These are phyloP conservation scores for Condylura cristata DNA, from an alignment of 2,113 vertebrate species.

Conservation along the genomic window DNA sequence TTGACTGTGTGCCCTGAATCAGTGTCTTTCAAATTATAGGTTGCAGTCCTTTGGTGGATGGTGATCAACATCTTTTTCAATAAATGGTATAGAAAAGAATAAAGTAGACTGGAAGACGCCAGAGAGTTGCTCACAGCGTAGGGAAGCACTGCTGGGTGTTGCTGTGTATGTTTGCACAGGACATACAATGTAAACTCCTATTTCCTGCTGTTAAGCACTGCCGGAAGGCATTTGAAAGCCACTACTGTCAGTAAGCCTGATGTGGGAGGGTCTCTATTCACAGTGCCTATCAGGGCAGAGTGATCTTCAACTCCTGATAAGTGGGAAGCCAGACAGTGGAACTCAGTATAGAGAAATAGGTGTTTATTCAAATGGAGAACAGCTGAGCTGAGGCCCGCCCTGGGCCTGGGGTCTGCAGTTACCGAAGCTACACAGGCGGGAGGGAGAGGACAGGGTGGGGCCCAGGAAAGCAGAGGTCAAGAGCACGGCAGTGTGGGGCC, in stretches of 20 bases:
- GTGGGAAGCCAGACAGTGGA: not conserved
- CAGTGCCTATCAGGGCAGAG: not conserved
- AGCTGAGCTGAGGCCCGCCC: not conserved
- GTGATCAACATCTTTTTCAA: not conserved
- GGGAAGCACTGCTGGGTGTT: not conserved
- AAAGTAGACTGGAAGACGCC: not conserved
- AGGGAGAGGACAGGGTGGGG: not conserved
- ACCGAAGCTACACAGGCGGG: not conserved
- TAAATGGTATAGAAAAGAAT: not conserved
- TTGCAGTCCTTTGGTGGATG: not conserved
- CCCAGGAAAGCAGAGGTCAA: not conserved
- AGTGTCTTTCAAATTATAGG: not conserved
- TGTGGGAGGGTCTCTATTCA: not conserved
- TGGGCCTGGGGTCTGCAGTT: not conserved
- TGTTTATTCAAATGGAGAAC: conserved; percentile 60
- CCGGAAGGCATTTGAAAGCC: not conserved
- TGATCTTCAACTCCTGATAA: not conserved
- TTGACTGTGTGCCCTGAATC: not conserved
- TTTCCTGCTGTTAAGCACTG: not conserved
- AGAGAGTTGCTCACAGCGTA: not conserved
- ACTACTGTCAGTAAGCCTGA: not conserved
- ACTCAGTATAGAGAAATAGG: not conserved
- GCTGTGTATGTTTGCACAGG: not conserved
- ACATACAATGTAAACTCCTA: not conserved
- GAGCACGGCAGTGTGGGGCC: not conserved